Percentiles rank a stretch among this genome's conserved stretches.
phyloP scores from a whole-genome alignment of 2,888 invertebrate genomes.

The Cenopis cana region DNA sequence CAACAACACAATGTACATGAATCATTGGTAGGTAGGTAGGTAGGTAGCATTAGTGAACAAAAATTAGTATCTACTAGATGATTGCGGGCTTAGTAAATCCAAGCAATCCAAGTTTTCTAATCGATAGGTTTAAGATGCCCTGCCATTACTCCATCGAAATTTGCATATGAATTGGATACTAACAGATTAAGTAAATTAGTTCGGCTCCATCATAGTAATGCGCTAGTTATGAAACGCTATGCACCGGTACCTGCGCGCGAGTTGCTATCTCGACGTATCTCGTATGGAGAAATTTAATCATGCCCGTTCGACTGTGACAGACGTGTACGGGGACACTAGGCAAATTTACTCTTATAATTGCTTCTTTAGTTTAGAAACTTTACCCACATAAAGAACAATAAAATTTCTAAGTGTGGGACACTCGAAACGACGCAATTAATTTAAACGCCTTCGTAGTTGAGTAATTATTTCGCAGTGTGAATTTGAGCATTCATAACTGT shows the following conservation, averaged over 20 bases:
- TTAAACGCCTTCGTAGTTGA: constrained; percentile 57
- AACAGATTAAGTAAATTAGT: constrained; percentile 43
- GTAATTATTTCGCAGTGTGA: constrained; percentile 66
- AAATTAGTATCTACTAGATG: neutral
- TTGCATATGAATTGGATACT: constrained; percentile 39
- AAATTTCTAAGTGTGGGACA: constrained; percentile 44
- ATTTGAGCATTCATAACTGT: constrained; percentile 74
- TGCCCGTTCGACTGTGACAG: constrained; percentile 40
- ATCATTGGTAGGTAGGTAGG: neutral
- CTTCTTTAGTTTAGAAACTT: constrained; percentile 42
- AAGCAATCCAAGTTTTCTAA: constrained; percentile 20
- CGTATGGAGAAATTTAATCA: constrained; percentile 44
- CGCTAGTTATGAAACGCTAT: constrained; percentile 44
- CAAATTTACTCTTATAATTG: constrained; percentile 42
- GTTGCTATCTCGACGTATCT: constrained; percentile 35
- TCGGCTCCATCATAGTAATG: constrained; percentile 40
- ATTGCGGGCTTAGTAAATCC: neutral
- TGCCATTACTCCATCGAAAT: constrained; percentile 30
- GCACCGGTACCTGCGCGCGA: constrained; percentile 37
- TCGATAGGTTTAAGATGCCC: constrained; percentile 30
- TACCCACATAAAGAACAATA: constrained; percentile 42
- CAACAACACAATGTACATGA: neutral
- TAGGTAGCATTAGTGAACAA: neutral
- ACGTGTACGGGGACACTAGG: constrained; percentile 43
- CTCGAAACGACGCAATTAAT: constrained; percentile 52